Evolutionary conservation across 2,113 vertebrate species (phyloP).

Genomic region (Pollachius pollachius): DNA sequence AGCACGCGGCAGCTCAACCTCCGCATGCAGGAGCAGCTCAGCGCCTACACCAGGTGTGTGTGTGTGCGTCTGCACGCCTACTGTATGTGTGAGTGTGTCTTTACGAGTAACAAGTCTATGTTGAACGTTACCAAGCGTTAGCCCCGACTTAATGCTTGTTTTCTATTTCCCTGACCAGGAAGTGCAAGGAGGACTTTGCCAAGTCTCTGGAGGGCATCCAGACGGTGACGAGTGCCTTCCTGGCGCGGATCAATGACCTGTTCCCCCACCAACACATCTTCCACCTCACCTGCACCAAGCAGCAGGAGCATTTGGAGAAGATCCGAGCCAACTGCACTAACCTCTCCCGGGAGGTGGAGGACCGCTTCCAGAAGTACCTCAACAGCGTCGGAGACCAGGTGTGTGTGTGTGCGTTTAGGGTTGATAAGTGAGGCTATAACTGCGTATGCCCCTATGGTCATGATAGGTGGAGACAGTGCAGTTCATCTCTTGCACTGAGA

Average conservation of each 20-base stretch:
- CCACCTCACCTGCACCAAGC: conserved; percentile 72
- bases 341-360: conserved; percentile 67
- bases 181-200: conserved; percentile 76
- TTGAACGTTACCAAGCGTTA: neutral
- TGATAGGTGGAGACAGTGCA: too few relatives aligned
- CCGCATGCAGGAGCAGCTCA: conserved; percentile 56
- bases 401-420: conserved; percentile 12
- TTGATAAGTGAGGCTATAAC: too few relatives aligned
- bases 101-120: neutral
- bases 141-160: too few relatives aligned
- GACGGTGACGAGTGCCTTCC: conserved; percentile 64
- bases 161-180: conserved; percentile 33
- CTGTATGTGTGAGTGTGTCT: neutral
- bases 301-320: conserved; percentile 56
- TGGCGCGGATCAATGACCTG: conserved; percentile 66
- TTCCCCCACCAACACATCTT: conserved; percentile 69
- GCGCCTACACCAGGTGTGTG: conserved; percentile 54
- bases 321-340: conserved; percentile 64
- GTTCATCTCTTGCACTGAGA: neutral
- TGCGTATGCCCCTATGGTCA: too few relatives aligned
- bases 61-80: neutral
- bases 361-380: conserved; percentile 66
- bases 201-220: conserved; percentile 69
- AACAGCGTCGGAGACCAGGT: conserved; percentile 61
- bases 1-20: conserved; percentile 46